These are phyloP conservation scores for Cygnus buccinator DNA, from an alignment of 2,113 vertebrate species.

Conservation along the genomic window DNA sequence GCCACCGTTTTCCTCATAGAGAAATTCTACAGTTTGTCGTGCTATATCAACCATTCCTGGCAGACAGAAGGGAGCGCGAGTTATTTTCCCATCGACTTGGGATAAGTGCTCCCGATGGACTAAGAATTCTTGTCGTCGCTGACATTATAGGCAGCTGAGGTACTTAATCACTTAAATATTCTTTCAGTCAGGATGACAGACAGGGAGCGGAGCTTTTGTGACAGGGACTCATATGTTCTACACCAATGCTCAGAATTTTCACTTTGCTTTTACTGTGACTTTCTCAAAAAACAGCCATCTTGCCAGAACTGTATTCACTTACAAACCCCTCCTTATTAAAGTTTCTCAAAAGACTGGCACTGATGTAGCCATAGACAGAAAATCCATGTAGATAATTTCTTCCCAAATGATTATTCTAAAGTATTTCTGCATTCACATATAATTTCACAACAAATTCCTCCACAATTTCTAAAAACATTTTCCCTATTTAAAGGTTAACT, in stretches of 20 bases:
- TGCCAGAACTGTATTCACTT: neutral
- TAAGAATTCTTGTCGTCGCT: neutral
- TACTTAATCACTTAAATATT: neutral
- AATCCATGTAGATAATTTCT: fast-evolving
- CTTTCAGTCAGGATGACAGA: neutral
- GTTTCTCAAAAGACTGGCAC: neutral
- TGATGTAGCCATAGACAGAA: neutral
- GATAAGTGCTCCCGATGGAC: neutral
- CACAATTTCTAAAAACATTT: neutral
- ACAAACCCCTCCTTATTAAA: neutral
- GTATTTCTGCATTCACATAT: neutral
- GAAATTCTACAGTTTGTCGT: constrained; percentile 95
- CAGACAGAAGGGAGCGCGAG: neutral
- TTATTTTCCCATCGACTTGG: neutral
- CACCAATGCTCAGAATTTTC: neutral
- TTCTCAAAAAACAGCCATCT: neutral
- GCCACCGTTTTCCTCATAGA: constrained; percentile 97
- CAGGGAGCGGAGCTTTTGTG: neutral
- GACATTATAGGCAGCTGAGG: neutral
- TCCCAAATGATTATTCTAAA: neutral
- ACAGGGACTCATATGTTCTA: neutral
- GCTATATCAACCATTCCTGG: constrained; percentile 97
- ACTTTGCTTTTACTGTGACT: neutral
- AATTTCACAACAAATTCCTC: neutral
- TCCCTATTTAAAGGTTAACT: neutral